Conservation (phyloP, 2,797 vertebrate species). For the Cirrhinus mrigala region DNA sequence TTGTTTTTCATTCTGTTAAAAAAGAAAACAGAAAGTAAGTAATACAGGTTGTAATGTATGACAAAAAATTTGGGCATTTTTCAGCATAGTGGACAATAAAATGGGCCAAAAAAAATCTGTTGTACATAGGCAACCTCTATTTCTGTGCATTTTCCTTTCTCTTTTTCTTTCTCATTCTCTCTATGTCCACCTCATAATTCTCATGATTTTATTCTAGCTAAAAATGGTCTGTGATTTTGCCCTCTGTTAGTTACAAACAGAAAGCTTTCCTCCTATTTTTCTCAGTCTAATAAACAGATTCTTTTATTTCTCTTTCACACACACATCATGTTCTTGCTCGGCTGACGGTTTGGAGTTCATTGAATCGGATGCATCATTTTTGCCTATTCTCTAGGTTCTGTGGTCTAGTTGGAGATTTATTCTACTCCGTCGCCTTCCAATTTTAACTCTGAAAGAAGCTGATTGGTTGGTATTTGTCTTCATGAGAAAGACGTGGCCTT, state of each 20-base stretch:
- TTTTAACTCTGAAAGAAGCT: constrained; percentile 19
- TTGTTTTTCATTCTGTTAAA: background rate
- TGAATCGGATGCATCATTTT: background rate
- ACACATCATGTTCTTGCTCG: background rate
- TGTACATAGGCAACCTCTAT: background rate
- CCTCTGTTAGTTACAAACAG: background rate
- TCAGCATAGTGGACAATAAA: background rate
- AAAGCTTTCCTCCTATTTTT: background rate
- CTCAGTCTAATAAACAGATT: background rate
- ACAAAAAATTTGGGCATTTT: background rate
- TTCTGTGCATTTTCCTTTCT: background rate
- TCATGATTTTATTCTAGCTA: background rate
- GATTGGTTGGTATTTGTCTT: constrained; percentile 22
- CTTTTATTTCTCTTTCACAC: background rate
- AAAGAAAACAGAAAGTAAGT: background rate
- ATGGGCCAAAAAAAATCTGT: background rate
- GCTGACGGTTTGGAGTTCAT: constrained; percentile 4
- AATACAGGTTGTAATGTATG: background rate
- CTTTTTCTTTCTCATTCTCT: background rate
- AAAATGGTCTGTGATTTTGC: constrained; percentile 22
- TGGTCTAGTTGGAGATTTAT: background rate
- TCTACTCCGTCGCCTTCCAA: background rate
- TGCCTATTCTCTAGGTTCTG: background rate
- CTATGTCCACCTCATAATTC: background rate
- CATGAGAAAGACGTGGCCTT: background rate